Conservation (phyloP, 2,113 vertebrate genomes). For the Protomyctophum bolini region DNA sequence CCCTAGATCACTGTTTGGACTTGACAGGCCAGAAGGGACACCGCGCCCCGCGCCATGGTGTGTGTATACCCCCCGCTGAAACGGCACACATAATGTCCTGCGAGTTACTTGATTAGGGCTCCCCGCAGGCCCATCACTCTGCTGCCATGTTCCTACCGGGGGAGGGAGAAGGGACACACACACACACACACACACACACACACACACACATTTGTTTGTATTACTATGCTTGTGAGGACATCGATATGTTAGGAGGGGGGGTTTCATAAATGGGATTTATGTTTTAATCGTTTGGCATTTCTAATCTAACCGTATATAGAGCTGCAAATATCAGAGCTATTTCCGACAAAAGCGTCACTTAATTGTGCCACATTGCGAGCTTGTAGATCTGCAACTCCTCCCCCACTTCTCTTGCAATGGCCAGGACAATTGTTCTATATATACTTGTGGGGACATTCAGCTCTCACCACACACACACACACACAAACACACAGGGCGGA, state of each 20-base stretch:
- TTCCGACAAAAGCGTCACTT: neutral
- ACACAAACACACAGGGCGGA: no score
- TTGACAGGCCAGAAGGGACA: constrained; percentile 61
- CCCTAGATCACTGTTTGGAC: constrained; percentile 50
- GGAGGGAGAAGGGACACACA: neutral
- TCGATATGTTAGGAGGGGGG: no score
- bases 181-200: neutral
- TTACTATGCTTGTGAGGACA: no score
- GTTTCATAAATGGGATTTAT: no score
- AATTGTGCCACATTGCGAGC: neutral
- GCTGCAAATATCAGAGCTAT: no score
- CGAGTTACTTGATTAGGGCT: constrained; percentile 65
- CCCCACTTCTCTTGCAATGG: no score
- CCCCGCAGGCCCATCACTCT: constrained; percentile 45
- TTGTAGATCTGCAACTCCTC: neutral
- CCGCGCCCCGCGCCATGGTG: constrained; percentile 52
- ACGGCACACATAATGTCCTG: constrained; percentile 56
- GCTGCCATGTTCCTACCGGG: constrained; percentile 11
- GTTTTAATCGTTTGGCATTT: constrained; percentile 12
- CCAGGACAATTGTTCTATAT: neutral
- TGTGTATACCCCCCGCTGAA: constrained; percentile 47
- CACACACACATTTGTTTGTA: no score
- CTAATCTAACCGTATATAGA: constrained; percentile 6
- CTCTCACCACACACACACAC: no score
- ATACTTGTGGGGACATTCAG: no score